A percentile compares a stretch with the other conserved stretches of the same genome.
These are phyloP conservation scores for Phyto melanocephala DNA, from an alignment of 2,888 invertebrate genomes.

Conservation along the genomic window DNA sequence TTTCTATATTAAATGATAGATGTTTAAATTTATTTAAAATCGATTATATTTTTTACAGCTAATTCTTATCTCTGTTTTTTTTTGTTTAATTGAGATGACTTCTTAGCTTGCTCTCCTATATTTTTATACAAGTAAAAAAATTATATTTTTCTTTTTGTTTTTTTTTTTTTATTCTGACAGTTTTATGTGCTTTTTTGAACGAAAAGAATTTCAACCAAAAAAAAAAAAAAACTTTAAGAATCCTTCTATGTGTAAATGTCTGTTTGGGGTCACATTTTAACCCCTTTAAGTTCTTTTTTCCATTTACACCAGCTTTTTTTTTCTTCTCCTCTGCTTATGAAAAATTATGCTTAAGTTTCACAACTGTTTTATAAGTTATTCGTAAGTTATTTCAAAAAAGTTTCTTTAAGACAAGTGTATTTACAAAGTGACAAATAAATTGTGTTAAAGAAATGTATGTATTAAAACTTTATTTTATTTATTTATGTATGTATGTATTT, in stretches of 20 bases:
- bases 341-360: background rate
- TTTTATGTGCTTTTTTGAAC: background rate
- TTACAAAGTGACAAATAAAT: conserved; percentile 23
- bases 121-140: no score
- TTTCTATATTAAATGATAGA: no score
- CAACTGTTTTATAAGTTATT: background rate
- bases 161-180: background rate
- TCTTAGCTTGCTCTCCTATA: background rate
- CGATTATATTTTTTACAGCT: no score
- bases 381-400: conserved; percentile 5
- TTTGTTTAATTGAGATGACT: background rate
- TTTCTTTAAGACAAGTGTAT: background rate
- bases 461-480: background rate
- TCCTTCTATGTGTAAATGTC: background rate
- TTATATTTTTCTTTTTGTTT: background rate
- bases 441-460: background rate
- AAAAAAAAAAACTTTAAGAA: background rate
- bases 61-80: background rate
- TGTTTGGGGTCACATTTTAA: conserved; percentile 25
- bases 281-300: background rate
- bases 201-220: background rate
- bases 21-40: no score
- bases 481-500: no score
- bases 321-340: background rate
- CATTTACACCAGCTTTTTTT: background rate